Base-by-base conservation (phyloP, 2,888 invertebrate species). In the Hartigia nigra region DNA sequence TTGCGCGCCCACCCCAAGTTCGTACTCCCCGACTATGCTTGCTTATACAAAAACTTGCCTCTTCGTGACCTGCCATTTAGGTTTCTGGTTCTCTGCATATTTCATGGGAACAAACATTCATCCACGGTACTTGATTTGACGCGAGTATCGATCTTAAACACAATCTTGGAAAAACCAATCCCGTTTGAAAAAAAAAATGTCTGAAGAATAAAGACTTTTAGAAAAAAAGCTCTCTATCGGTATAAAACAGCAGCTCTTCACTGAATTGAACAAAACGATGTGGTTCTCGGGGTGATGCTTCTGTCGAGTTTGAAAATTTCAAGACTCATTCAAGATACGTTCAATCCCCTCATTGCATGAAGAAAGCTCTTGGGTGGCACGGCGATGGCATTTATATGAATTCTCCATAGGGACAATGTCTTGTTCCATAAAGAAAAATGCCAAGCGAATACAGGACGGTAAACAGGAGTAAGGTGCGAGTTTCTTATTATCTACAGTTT, bases 81-180 rank as follows among this genome's bases (percentile, higher is more conserved):
- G 34, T 34, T 72, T 32, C 72, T 34, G 72, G 34, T 31, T 72
- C 78, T 37, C 76, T 78, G 78, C 55, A 78, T 78, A 78, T 78
- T 78, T 78, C 78, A 78, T 78, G 70, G 69, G 78, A 78, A 76
- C 78, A 78, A 78, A 78, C 78, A 78, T 78, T 37, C 34, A 12
- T 35, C 34, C 31, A n/a, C 35, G 55, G 39, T 74, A 69, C 39
- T 31, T 31, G 36, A 35, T 37, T 75, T 55, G 55, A 55, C 55
- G 55, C 55, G 14, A 23, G 9, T 55, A 55, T 55, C 55, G 55
- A 55, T 55, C 55, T 23, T 55, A 55, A 55, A 55, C 23, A 55
- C 55, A 55, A 23, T 55, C 55, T 55, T 23, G 9, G 9, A 9
- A 55, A 55, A 23, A 9, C 55, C 23, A 55, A 23, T 55, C 23